These are phyloP conservation scores for Tor tambroides DNA, from an alignment of 2,113 vertebrate species.

Conservation along the genomic window DNA sequence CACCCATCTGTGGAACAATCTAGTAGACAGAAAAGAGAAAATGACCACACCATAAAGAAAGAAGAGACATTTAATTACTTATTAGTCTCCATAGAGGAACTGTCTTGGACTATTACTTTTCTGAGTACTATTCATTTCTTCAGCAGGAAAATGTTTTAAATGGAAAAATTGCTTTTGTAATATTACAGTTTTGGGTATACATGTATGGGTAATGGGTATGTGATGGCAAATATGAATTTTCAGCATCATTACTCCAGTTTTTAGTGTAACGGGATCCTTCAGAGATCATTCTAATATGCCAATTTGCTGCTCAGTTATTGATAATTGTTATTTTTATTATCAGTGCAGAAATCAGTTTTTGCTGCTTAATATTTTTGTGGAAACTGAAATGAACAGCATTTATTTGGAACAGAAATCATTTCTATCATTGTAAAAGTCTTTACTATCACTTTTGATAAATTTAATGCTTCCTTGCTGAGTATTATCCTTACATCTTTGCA, in stretches of 20 bases:
- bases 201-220: background rate
- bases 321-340: background rate
- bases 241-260: background rate
- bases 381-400: background rate
- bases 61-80: background rate
- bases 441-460: no score
- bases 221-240: background rate
- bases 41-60: background rate
- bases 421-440: no score
- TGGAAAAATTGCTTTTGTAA: background rate
- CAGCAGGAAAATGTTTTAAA: background rate
- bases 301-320: background rate
- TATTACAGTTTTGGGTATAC: background rate
- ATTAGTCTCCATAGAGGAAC: slow-evolving; percentile 2
- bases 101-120: background rate
- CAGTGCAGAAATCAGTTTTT: background rate
- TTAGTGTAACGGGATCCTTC: background rate
- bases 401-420: background rate
- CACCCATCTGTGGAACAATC: slow-evolving; percentile 64
- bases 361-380: background rate
- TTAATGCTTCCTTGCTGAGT: no score
- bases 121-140: background rate
- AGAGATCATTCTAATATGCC: background rate
- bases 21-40: slow-evolving; percentile 46
- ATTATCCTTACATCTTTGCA: no score